phyloP scores from a whole-genome alignment of 1,140 invertebrate species.

The Batillaria attramentaria region DNA sequence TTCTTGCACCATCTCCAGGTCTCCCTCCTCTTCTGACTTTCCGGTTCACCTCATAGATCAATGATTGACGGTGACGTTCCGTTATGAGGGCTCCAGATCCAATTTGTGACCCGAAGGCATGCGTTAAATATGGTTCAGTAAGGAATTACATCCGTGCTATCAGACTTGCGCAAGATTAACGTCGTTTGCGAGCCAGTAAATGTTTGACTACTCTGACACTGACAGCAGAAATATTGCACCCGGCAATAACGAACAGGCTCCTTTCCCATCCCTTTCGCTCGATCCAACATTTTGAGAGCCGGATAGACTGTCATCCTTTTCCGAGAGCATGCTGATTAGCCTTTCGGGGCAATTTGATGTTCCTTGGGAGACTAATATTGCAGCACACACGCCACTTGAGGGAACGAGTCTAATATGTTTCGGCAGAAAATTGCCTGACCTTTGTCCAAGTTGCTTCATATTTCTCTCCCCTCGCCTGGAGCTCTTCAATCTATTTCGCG shows the following conservation, averaged over 20 bases:
- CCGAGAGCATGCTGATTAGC: conserved; percentile 28
- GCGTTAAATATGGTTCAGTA: conserved; percentile 16
- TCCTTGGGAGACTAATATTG: conserved; percentile 40
- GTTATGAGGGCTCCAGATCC: background rate
- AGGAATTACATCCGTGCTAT: conserved; percentile 15
- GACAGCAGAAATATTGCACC: conserved; percentile 25
- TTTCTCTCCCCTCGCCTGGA: conserved; percentile 40
- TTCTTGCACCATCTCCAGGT: too few species aligned
- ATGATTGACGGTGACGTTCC: background rate
- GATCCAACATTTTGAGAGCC: background rate
- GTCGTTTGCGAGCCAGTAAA: conserved; percentile 18
- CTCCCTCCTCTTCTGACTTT: too few species aligned
- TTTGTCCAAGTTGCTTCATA: conserved; percentile 40
- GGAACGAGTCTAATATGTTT: conserved; percentile 39
- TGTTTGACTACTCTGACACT: conserved; percentile 27
- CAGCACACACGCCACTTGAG: conserved; percentile 33
- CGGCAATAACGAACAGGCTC: conserved; percentile 5
- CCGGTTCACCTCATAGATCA: too few species aligned
- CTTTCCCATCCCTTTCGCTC: conserved; percentile 4
- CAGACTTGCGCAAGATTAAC: conserved; percentile 20
- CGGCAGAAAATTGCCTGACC: conserved; percentile 46
- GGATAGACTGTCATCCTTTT: background rate
- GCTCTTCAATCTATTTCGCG: conserved; percentile 44
- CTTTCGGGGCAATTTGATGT: conserved; percentile 33
- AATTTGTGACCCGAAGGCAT: background rate